phyloP scores from a whole-genome alignment of 1,140 invertebrate species.

The Sycophila sp. region DNA sequence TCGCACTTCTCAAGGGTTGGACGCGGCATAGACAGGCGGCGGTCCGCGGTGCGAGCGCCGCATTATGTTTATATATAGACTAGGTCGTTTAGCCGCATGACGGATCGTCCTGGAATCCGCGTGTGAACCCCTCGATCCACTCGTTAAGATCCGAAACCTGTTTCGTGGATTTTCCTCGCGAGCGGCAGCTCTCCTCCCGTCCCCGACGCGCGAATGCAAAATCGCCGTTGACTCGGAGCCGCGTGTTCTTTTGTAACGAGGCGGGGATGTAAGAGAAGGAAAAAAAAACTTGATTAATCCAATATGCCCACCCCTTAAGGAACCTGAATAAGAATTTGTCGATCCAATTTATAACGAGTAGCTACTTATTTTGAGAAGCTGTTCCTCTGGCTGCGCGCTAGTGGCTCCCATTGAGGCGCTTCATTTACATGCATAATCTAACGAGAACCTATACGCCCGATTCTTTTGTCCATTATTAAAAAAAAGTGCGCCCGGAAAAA shows the following conservation, averaged over 20 bases:
- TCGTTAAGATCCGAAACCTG: constrained; percentile 35
- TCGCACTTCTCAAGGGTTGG: constrained; percentile 22
- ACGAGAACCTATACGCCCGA: no score
- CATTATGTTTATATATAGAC: constrained; percentile 18
- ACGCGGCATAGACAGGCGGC: constrained; percentile 12
- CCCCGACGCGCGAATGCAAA: not conserved
- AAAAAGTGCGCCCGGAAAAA: no score
- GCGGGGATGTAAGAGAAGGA: no score
- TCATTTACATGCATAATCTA: no score
- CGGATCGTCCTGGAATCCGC: constrained; percentile 36
- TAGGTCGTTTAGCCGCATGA: constrained; percentile 29
- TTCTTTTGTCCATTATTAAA: no score
- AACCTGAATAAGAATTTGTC: constrained; percentile 15
- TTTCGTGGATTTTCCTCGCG: constrained; percentile 38
- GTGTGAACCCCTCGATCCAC: constrained; percentile 31
- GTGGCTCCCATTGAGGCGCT: no score
- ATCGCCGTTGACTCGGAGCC: constrained; percentile 20
- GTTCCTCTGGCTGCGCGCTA: not conserved
- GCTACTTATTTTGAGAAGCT: constrained; percentile 10
- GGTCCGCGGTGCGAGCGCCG: not conserved
- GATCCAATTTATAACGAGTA: constrained; percentile 27
- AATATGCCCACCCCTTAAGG: constrained; percentile 1
- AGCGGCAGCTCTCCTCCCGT: not conserved
- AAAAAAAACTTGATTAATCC: constrained; percentile 30
- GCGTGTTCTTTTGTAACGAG: not conserved